Percentiles rank a stretch among this genome's conserved stretches.
Conservation (phyloP, 2,113 vertebrate genomes). For the Herpailurus yagouaroundi region DNA sequence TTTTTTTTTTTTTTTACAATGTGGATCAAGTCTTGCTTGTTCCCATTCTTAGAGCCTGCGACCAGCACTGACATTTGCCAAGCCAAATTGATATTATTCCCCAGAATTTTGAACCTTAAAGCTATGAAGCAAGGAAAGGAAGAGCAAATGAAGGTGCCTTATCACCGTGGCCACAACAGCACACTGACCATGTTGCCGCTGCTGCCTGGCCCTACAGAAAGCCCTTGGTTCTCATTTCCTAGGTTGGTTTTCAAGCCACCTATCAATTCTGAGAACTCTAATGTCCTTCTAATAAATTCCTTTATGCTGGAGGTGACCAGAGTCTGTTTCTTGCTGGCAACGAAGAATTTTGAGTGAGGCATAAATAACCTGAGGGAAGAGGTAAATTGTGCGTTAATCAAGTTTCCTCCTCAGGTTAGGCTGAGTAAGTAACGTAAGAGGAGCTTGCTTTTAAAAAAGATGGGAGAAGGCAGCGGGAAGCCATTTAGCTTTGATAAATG, state of each 20-base stretch:
- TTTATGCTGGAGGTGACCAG: constrained; percentile 1
- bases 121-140: background rate
- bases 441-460: constrained; percentile 57
- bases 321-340: background rate
- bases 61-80: background rate
- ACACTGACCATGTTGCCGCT: background rate
- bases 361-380: constrained; percentile 51
- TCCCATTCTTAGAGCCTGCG: background rate
- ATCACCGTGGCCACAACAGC: background rate
- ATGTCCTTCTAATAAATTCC: background rate
- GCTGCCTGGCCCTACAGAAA: background rate
- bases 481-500: constrained; percentile 68
- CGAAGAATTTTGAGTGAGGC: constrained; percentile 44
- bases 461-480: constrained; percentile 3
- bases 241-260: background rate
- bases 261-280: background rate
- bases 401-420: background rate
- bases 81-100: background rate
- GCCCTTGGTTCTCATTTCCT: background rate
- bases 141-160: background rate
- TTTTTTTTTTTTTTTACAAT: background rate
- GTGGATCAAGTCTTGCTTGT: background rate
- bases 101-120: background rate
- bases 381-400: constrained; percentile 53
- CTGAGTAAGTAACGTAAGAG: constrained; percentile 43